Evolutionary conservation across 2,888 invertebrate species (phyloP).

Genomic region (Mechanitis mazaeus): DNA sequence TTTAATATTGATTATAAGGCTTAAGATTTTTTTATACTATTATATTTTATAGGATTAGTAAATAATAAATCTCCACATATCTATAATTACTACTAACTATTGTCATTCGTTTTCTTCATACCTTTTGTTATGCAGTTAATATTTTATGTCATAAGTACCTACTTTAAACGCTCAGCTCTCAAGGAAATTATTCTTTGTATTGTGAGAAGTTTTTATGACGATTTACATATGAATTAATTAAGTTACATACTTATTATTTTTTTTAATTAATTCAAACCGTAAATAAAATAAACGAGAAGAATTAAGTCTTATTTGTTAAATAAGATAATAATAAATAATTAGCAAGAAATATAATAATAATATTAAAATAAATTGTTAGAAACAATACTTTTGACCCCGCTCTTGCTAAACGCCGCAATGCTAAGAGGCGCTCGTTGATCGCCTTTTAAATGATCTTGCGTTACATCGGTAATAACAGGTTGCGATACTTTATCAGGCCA

Average conservation of each 20-base stretch:
- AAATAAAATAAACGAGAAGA: too few species aligned
- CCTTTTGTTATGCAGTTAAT: slow-evolving; percentile 5
- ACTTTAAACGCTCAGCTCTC: slow-evolving; percentile 11
- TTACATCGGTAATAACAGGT: slow-evolving; percentile 62
- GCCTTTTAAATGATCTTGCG: slow-evolving; percentile 72
- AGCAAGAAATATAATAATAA: neutral
- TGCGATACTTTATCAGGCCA: slow-evolving; percentile 64
- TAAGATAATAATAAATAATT: neutral
- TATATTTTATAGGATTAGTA: too few species aligned
- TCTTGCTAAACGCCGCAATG: slow-evolving; percentile 62
- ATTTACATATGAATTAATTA: slow-evolving; percentile 9
- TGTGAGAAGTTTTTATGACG: slow-evolving; percentile 11
- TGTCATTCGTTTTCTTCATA: too few species aligned
- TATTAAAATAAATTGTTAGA: slow-evolving; percentile 34
- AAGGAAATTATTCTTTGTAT: slow-evolving; percentile 12
- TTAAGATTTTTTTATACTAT: too few species aligned
- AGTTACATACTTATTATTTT: slow-evolving; percentile 4
- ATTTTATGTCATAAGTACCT: slow-evolving; percentile 5
- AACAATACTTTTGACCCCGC: slow-evolving; percentile 62
- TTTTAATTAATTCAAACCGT: too few species aligned
- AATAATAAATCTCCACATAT: too few species aligned
- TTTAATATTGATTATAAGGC: too few species aligned
- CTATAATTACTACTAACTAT: too few species aligned
- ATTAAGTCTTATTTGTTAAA: too few species aligned
- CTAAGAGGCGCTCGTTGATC: slow-evolving; percentile 65